Percentiles rank a stretch among this genome's conserved stretches.
phyloP scores from a whole-genome alignment of 2,888 invertebrate species.

The Hyposoter didymator region DNA sequence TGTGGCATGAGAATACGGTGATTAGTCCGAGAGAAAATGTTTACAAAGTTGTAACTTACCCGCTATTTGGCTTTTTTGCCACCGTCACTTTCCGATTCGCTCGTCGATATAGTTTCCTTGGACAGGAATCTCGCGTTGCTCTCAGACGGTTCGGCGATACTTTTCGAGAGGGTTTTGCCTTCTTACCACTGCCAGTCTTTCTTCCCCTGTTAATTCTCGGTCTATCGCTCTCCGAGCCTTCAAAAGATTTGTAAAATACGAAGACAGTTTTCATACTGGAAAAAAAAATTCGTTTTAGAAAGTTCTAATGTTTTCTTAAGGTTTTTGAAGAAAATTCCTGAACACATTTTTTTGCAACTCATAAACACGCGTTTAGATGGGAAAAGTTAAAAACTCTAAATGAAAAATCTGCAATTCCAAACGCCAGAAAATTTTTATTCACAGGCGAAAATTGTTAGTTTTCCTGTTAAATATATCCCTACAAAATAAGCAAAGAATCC shows the following conservation, averaged over 20 bases:
- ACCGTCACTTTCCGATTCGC: constrained; percentile 90
- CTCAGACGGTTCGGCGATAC: constrained; percentile 90
- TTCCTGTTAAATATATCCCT: constrained; percentile 88
- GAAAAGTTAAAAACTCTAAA: no score
- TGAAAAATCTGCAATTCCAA: no score
- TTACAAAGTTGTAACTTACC: constrained; percentile 81
- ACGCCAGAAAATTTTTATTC: no score
- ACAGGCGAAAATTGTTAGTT: constrained; percentile 86
- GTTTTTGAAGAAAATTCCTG: no score
- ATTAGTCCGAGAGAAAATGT: no score
- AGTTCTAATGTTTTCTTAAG: no score
- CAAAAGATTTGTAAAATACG: no score
- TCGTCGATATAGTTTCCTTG: constrained; percentile 97
- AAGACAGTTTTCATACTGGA: no score
- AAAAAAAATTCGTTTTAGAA: no score
- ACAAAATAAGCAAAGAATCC: constrained; percentile 82
- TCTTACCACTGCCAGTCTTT: constrained; percentile 84
- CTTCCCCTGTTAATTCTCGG: constrained; percentile 87
- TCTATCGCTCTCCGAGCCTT: constrained; percentile 89
- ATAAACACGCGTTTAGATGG: constrained; percentile 87
- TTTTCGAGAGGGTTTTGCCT: constrained; percentile 77
- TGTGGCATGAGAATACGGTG: no score
- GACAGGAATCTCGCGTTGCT: constrained; percentile 96
- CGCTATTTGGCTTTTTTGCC: constrained; percentile 86
- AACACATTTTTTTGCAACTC: constrained; percentile 88